Percentiles rank a stretch among this genome's conserved stretches.
Conservation (phyloP, 2,113 vertebrate species). For the Chionodraco myersi region DNA sequence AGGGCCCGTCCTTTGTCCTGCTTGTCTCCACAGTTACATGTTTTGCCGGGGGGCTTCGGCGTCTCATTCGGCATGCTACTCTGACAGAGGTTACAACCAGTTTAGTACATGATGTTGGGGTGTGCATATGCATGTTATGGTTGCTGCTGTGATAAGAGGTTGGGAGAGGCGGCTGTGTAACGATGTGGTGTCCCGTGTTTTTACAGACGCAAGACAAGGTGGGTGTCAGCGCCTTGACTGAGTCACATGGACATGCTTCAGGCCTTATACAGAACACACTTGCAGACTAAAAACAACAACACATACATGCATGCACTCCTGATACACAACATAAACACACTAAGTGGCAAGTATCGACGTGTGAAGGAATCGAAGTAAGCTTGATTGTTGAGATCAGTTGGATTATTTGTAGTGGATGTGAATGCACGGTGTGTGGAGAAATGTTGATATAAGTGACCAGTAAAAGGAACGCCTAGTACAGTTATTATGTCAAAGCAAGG, state of each 20-base stretch:
- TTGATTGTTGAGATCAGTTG: conserved; percentile 42
- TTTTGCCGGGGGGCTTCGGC: conserved; percentile 58
- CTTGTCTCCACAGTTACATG: conserved; percentile 65
- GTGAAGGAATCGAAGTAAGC: conserved; percentile 31
- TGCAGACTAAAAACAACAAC: conserved; percentile 18
- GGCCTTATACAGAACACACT: conserved; percentile 60
- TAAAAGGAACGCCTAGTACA: conserved; percentile 26
- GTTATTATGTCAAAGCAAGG: conserved; percentile 37
- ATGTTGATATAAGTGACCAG: conserved; percentile 6
- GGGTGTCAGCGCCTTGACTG: conserved; percentile 81
- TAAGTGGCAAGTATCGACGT: conserved; percentile 78
- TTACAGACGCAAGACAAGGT: conserved; percentile 87
- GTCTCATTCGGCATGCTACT: conserved; percentile 50
- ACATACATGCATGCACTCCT: conserved; percentile 20
- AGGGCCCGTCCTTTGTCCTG: conserved; percentile 56
- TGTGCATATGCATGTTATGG: conserved; percentile 47
- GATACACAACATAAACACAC: conserved; percentile 41
- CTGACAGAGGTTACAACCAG: conserved; percentile 29
- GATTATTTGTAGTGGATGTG: conserved; percentile 31
- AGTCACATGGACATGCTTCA: conserved; percentile 78
- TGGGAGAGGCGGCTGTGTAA: conserved; percentile 71
- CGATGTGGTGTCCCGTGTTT: conserved; percentile 83
- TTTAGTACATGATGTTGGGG: conserved; percentile 22
- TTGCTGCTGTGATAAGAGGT: conserved; percentile 51
- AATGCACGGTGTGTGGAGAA: conserved; percentile 44